Evolutionary conservation across 2,888 invertebrate genomes (phyloP).

Genomic region (Isotomurus palustris): DNA sequence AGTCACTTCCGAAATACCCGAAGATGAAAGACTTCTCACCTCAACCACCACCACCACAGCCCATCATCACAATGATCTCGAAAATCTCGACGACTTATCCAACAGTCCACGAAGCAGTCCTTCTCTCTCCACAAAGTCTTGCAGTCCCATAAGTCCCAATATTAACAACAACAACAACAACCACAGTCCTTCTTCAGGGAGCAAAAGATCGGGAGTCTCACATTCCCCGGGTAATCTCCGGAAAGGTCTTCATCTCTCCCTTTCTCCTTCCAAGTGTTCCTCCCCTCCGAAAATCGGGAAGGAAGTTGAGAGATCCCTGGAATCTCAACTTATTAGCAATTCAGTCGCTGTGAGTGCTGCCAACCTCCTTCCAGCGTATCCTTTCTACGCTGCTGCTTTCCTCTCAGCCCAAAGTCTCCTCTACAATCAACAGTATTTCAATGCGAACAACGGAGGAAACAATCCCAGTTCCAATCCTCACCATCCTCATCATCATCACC

Average conservation of each 20-base stretch:
- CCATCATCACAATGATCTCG: too few species aligned
- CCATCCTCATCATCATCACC: slow-evolving; percentile 26
- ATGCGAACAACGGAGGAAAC: not conserved
- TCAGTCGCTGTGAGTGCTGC: slow-evolving; percentile 25
- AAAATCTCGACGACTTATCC: slow-evolving; percentile 23
- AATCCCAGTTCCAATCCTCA: not conserved
- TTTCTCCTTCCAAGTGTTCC: not conserved
- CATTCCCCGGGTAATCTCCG: slow-evolving; percentile 7
- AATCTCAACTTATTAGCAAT: not conserved
- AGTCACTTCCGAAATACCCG: slow-evolving; percentile 25
- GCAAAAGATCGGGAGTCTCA: slow-evolving; percentile 13
- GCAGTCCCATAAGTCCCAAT: slow-evolving; percentile 8
- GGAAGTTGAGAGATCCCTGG: not conserved
- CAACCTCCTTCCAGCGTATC: slow-evolving; percentile 38
- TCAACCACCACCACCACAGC: slow-evolving; percentile 19
- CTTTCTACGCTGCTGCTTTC: slow-evolving; percentile 45
- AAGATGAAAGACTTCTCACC: slow-evolving; percentile 22
- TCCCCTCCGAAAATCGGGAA: not conserved
- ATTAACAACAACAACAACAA: too few species aligned
- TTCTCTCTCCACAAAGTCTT: slow-evolving; percentile 21
- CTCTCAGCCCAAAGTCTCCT: slow-evolving; percentile 45
- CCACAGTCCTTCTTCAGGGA: not conserved
- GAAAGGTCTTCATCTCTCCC: slow-evolving; percentile 3
- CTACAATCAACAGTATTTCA: slow-evolving; percentile 40
- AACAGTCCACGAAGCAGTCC: slow-evolving; percentile 32